These are phyloP conservation scores for Cinara cedri DNA, from an alignment of 2,888 invertebrate species.

Conservation along the genomic window DNA sequence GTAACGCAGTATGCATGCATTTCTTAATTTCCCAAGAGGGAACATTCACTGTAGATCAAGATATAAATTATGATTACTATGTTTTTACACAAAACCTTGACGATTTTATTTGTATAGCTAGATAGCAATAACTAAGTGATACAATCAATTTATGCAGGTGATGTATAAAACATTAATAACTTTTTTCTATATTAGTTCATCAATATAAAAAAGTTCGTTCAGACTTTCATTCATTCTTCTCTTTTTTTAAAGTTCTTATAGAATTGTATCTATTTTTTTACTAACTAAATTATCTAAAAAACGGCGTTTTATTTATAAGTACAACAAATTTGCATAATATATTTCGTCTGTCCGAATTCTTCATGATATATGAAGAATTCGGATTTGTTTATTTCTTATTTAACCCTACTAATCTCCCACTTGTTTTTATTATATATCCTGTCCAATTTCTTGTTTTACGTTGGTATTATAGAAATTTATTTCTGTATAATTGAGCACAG, in stretches of 20 bases:
- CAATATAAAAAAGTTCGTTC: too few relatives aligned
- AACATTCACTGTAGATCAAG: slow-evolving; percentile 6
- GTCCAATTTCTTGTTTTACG: slow-evolving; percentile 10
- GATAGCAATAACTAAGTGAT: too few relatives aligned
- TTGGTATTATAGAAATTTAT: not conserved
- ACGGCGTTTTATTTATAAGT: not conserved
- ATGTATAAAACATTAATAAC: too few relatives aligned
- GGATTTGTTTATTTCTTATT: slow-evolving; percentile 3
- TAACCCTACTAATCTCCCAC: not conserved
- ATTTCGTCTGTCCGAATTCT: slow-evolving; percentile 1
- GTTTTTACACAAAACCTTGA: slow-evolving; percentile 16
- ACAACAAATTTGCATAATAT: not conserved
- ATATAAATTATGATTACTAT: slow-evolving; percentile 16
- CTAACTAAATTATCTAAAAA: not conserved
- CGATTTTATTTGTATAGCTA: too few relatives aligned
- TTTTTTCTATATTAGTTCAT: too few relatives aligned
- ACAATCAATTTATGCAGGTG: too few relatives aligned
- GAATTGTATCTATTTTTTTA: not conserved
- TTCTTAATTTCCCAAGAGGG: slow-evolving; percentile 54
- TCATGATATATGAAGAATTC: not conserved
- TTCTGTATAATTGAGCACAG: not conserved
- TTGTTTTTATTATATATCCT: slow-evolving; percentile 17
- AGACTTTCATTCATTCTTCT: not conserved
- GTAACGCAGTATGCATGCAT: slow-evolving; percentile 32
- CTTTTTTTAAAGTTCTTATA: not conserved